These are phyloP conservation scores for Oscarella lobularis DNA, from an alignment of 37 sponge, comb jelly and placozoan genomes.

Conservation along the genomic window DNA sequence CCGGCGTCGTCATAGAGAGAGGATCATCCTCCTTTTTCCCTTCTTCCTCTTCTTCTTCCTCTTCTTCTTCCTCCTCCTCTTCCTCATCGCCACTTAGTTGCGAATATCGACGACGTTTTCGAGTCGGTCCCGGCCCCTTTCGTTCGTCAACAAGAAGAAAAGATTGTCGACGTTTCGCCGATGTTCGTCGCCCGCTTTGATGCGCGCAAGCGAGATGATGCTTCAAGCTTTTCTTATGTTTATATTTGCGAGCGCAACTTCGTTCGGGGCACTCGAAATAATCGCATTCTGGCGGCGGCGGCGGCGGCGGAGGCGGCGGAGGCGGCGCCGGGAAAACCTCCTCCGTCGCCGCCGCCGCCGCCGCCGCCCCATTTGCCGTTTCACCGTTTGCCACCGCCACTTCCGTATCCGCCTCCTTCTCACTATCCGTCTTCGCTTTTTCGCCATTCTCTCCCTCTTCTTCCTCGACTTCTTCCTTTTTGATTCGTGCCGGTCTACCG, in stretches of 20 bases:
- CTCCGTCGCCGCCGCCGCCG: not conserved
- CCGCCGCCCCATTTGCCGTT: not conserved
- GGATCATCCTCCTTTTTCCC: too few species aligned
- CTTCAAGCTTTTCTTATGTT: not conserved
- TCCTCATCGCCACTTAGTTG: too few species aligned
- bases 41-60: too few species aligned
- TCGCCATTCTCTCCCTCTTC: not conserved
- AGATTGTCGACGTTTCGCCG: too few species aligned
- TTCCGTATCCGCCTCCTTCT: not conserved
- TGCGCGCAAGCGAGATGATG: not conserved
- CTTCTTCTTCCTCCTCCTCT: too few species aligned
- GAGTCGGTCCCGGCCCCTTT: too few species aligned
- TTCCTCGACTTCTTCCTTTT: not conserved
- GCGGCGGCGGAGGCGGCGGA: not conserved
- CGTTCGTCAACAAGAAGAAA: too few species aligned
- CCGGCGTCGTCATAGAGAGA: too few species aligned
- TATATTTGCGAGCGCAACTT: not conserved
- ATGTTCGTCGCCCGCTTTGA: not conserved
- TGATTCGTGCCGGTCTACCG: not conserved
- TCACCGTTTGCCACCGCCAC: not conserved
- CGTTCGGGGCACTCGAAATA: not conserved
- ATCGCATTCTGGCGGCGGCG: not conserved
- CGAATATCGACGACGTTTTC: too few species aligned
- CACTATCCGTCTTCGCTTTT: not conserved
- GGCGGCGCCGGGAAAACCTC: not conserved